Evolutionary conservation across 2,888 invertebrate species (phyloP), one percentile per base, ranked within the genome.

Genomic region (Piscicola geometra): DNA sequence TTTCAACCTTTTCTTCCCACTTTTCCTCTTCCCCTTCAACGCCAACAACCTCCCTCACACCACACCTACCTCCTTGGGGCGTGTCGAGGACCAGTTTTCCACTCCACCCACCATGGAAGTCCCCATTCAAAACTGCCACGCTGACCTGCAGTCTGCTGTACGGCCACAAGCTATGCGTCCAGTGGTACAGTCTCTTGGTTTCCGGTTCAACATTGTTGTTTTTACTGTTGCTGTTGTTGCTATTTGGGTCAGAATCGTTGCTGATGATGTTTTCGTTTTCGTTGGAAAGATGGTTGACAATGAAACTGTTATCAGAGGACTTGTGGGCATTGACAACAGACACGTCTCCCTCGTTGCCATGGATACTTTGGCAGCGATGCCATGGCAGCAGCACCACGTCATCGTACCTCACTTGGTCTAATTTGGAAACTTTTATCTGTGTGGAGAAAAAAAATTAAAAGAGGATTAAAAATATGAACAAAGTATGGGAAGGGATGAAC

Each of bases 71-170:
- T 82, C 84, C 85, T 79, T 85, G 83, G 2, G 81, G 82, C 47
- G 85, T 85, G 81, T 90, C 75, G 72, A 80, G 78, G 21, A 41
- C 25, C 41, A 97, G 88, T 0, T 89, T 89, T 79, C 93, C 92
- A 82, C 94, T 94, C 36, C 78, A 75, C 25, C 60, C 30, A 1
- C 80, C 80, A 5, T 56, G 47, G 9, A 75, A 76, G 33, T 60
- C 77, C 2, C 76, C 76, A 35, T 78, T 78, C 47, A 76, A 33
- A 9, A 77, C 75, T 18, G 36, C 28, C 18, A 98, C 92, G 78
- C 92, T 89, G 0, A 93, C 94, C 83, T 90, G 91, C 83, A 99
- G 95, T 84, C 91, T 76, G 18, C 83, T 80, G 76, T 76, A 83
- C 0, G 85, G 82, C 67, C 83, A 83, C 30, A 85, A 79, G 69